phyloP scores from a whole-genome alignment of 2,888 invertebrate genomes.

The Apantesis nais region DNA sequence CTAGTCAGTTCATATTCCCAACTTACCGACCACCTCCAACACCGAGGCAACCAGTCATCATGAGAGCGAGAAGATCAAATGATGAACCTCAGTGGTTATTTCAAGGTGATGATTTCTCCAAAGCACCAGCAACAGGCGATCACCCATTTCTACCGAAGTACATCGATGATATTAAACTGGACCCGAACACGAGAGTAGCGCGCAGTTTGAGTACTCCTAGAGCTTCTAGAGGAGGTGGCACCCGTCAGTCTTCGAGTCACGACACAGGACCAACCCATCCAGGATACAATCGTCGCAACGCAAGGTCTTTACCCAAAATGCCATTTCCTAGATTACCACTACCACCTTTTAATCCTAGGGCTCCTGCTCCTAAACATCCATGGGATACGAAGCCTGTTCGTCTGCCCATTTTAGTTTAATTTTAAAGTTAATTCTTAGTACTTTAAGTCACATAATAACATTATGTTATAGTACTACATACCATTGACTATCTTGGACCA shows the following conservation, averaged over 20 bases:
- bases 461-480: background rate
- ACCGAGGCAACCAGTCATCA: constrained; percentile 3
- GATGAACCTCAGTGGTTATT: constrained; percentile 23
- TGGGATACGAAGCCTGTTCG: constrained; percentile 3
- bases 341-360: constrained; percentile 11
- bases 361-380: background rate
- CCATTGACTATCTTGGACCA: background rate
- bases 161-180: constrained; percentile 19
- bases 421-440: background rate
- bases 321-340: constrained; percentile 22
- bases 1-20: constrained; percentile 10
- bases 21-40: constrained; percentile 15
- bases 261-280: constrained; percentile 2
- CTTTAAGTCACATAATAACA: background rate
- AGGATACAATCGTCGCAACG: constrained; percentile 11
- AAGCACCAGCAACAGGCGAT: constrained; percentile 16
- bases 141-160: constrained; percentile 17
- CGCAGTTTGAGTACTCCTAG: constrained; percentile 24
- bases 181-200: constrained; percentile 22
- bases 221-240: background rate
- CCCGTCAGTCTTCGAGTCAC: background rate
- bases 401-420: background rate
- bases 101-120: constrained; percentile 18
- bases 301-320: constrained; percentile 16
- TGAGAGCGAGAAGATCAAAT: constrained; percentile 15